phyloP scores from a whole-genome alignment of 2,113 vertebrate species.

The Galbula dea region DNA sequence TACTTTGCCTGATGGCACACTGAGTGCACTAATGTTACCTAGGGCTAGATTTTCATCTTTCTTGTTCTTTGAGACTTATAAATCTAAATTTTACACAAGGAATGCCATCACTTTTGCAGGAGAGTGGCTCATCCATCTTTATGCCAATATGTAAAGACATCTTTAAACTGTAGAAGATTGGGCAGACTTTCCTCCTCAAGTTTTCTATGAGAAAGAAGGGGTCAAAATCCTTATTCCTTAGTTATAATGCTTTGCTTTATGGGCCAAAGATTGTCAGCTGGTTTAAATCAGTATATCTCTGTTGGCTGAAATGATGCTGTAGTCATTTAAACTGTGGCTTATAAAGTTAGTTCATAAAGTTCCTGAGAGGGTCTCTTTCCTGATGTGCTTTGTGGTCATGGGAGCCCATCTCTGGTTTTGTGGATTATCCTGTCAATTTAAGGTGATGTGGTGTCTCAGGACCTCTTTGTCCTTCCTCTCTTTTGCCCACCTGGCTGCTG shows the following conservation, averaged over 20 bases:
- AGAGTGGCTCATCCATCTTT: neutral
- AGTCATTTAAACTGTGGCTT: neutral
- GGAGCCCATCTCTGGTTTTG: neutral
- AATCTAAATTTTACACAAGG: conserved; percentile 6
- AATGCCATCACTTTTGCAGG: neutral
- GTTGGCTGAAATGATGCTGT: neutral
- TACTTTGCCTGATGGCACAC: neutral
- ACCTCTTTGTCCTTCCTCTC: neutral
- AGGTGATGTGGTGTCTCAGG: neutral
- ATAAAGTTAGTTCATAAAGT: conserved; percentile 42
- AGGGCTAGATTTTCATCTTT: neutral
- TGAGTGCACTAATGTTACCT: neutral
- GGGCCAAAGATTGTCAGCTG: conserved; percentile 18
- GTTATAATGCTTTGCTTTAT: neutral
- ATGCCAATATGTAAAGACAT: neutral
- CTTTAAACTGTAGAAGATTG: neutral
- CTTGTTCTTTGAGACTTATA: neutral
- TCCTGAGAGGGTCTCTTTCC: neutral
- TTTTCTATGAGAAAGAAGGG: neutral
- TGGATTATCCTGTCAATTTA: neutral
- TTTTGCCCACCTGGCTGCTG: neutral
- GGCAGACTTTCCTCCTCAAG: neutral
- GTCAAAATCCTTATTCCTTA: neutral
- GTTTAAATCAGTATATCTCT: conserved; percentile 35
- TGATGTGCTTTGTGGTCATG: neutral